A percentile compares a stretch with the other conserved stretches of the same genome.
These are phyloP conservation scores for Dusona sp. DNA, from an alignment of 2,888 invertebrate genomes.

Conservation along the genomic window DNA sequence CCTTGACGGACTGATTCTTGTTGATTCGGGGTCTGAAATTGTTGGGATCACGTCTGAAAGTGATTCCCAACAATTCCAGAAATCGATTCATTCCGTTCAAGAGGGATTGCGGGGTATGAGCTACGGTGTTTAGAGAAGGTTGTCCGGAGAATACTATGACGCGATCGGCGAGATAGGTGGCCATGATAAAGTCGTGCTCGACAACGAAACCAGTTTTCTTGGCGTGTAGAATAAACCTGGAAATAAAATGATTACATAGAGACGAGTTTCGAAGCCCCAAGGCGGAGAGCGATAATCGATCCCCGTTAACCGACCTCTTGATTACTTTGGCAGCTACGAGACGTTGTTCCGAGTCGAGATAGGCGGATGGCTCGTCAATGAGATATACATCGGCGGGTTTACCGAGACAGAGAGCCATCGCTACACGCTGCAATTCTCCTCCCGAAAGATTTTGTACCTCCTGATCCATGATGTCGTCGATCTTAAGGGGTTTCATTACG, in stretches of 20 bases:
- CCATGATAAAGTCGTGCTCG: conserved; percentile 99
- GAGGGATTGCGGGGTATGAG: conserved; percentile 96
- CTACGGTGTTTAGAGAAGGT: conserved; percentile 95
- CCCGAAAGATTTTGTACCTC: conserved; percentile 99
- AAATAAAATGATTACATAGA: background rate
- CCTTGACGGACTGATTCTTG: conserved; percentile 98
- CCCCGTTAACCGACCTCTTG: conserved; percentile 89
- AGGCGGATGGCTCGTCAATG: conserved; percentile 99
- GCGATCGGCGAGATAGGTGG: conserved; percentile 98
- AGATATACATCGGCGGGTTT: conserved; percentile 99
- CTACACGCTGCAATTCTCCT: conserved; percentile 99
- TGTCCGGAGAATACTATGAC: conserved; percentile 99
- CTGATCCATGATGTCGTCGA: conserved; percentile 98
- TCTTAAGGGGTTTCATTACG: conserved; percentile 99
- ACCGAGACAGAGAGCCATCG: conserved; percentile 97
- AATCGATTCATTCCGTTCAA: conserved; percentile 99
- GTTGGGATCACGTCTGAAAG: conserved; percentile 99
- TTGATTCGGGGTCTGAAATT: conserved; percentile 99
- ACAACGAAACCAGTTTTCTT: conserved; percentile 99
- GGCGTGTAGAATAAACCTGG: conserved; percentile 97
- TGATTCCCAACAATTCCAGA: conserved; percentile 97
- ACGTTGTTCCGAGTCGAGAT: conserved; percentile 99
- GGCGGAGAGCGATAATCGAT: background rate
- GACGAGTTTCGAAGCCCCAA: background rate
- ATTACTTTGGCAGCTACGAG: conserved; percentile 99